These are phyloP conservation scores for Drosophila sturtevanti DNA, from an alignment of 1,140 invertebrate species.

Conservation along the genomic window DNA sequence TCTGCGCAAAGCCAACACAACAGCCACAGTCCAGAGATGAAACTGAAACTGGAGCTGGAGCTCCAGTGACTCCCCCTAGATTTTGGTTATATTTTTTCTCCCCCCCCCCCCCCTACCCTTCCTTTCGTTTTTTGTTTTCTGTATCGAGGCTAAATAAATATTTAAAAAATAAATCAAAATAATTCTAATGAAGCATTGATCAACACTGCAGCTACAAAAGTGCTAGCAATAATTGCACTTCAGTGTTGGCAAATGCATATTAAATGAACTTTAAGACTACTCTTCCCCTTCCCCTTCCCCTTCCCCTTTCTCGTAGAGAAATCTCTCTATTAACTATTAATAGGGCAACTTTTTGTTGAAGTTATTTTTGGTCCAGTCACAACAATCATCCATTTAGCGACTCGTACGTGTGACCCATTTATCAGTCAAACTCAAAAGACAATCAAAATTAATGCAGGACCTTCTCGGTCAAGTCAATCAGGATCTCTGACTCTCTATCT, in stretches of 20 bases:
- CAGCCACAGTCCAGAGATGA: constrained; percentile 50
- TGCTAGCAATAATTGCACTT: too few species aligned
- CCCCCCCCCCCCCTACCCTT: not conserved
- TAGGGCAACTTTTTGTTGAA: constrained; percentile 61
- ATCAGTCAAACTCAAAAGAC: constrained; percentile 67
- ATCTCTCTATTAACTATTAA: constrained; percentile 37
- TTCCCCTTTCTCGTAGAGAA: too few species aligned
- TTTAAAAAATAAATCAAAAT: constrained; percentile 51
- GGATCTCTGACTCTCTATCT: constrained; percentile 17
- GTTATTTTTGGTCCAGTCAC: constrained; percentile 45
- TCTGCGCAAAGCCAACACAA: constrained; percentile 82
- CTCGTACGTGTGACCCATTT: constrained; percentile 75
- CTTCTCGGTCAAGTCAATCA: constrained; percentile 61
- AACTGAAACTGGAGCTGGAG: not conserved
- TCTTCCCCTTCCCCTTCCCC: not conserved
- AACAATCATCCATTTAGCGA: constrained; percentile 50
- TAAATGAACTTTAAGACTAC: constrained; percentile 35
- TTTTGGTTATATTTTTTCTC: not conserved
- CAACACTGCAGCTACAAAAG: not conserved
- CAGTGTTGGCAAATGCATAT: constrained; percentile 3
- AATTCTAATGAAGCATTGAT: not conserved
- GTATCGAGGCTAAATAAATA: constrained; percentile 60
- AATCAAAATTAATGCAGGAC: constrained; percentile 69
- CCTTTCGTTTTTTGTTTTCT: not conserved
- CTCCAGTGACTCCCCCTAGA: not conserved